A percentile compares a stretch with the other conserved stretches of the same genome.
Evolutionary conservation across 2,888 invertebrate genomes (phyloP).

Genomic region (Drosophila trichaetosa): DNA sequence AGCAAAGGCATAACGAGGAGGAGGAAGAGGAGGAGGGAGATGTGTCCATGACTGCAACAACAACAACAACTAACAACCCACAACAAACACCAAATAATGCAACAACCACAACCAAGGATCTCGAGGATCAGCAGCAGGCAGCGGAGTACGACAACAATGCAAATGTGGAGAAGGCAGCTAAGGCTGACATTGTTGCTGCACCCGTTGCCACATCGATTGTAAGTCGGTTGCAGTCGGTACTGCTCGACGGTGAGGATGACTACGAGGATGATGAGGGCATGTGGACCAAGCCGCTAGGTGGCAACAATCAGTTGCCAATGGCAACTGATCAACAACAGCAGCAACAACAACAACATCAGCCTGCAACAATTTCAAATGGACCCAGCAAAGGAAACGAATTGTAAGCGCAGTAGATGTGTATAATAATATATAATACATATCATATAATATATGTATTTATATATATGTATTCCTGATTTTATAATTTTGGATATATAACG

Average conservation of each 20-base stretch:
- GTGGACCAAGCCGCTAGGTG: slow-evolving; percentile 83
- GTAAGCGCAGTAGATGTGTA: slow-evolving; percentile 53
- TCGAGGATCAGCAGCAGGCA: slow-evolving; percentile 35
- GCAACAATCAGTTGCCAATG: slow-evolving; percentile 40
- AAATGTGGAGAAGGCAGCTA: slow-evolving; percentile 79
- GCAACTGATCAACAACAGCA: slow-evolving; percentile 42
- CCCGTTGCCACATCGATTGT: slow-evolving; percentile 56
- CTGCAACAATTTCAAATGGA: slow-evolving; percentile 65
- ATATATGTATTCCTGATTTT: neutral
- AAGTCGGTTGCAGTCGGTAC: slow-evolving; percentile 67
- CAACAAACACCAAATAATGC: slow-evolving; percentile 10
- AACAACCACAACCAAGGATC: slow-evolving; percentile 14
- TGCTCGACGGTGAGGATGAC: slow-evolving; percentile 75
- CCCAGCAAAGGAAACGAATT: slow-evolving; percentile 71
- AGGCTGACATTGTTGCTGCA: slow-evolving; percentile 40
- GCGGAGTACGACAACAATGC: slow-evolving; percentile 83
- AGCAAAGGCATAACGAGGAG: neutral
- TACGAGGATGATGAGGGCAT: slow-evolving; percentile 82
- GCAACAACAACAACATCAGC: slow-evolving; percentile 20
- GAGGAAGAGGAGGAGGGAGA: slow-evolving; percentile 34
- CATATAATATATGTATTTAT: neutral
- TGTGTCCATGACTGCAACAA: slow-evolving; percentile 31
- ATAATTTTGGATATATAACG: no score
- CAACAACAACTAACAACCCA: slow-evolving; percentile 8
- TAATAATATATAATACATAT: neutral